Conservation (phyloP, 2,797 vertebrate genomes). For the Brachyalestes nurse region DNA sequence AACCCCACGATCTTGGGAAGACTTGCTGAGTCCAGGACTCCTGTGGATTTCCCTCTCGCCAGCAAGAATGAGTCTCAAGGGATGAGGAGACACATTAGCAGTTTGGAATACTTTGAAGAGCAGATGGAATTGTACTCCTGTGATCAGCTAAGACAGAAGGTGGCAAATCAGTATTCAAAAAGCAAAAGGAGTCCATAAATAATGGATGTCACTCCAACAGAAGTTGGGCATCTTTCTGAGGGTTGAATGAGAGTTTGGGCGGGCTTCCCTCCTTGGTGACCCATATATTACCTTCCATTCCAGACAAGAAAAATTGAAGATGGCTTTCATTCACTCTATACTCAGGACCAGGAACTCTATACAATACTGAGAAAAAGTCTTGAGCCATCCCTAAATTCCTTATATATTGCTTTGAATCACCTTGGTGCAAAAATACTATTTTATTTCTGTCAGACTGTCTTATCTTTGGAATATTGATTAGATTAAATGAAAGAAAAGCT, state of each 20-base stretch:
- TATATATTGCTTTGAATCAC: no score
- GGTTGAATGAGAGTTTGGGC: slow-evolving; percentile 27
- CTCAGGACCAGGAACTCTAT: no score
- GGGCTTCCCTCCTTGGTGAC: background rate
- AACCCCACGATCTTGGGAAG: background rate
- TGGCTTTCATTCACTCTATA: no score
- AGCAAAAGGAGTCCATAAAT: slow-evolving; percentile 29
- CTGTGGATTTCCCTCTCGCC: slow-evolving; percentile 14
- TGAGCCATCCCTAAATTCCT: no score
- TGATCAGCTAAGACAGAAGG: slow-evolving; percentile 35
- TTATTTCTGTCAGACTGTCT: no score
- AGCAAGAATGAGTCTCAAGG: background rate
- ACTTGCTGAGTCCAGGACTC: slow-evolving; percentile 7
- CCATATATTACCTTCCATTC: slow-evolving; percentile 6
- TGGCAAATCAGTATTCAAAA: slow-evolving; percentile 29
- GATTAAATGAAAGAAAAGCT: no score
- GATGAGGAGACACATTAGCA: slow-evolving; percentile 11
- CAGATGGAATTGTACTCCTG: slow-evolving; percentile 31
- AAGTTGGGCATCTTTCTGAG: slow-evolving; percentile 17
- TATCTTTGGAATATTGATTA: no score
- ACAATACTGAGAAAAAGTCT: no score
- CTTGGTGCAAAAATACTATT: no score
- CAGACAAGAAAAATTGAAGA: background rate
- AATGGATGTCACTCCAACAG: slow-evolving; percentile 23
- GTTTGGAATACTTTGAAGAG: slow-evolving; percentile 36